Conservation (phyloP, 2,113 vertebrate genomes). For the Paradisaea rubra region DNA sequence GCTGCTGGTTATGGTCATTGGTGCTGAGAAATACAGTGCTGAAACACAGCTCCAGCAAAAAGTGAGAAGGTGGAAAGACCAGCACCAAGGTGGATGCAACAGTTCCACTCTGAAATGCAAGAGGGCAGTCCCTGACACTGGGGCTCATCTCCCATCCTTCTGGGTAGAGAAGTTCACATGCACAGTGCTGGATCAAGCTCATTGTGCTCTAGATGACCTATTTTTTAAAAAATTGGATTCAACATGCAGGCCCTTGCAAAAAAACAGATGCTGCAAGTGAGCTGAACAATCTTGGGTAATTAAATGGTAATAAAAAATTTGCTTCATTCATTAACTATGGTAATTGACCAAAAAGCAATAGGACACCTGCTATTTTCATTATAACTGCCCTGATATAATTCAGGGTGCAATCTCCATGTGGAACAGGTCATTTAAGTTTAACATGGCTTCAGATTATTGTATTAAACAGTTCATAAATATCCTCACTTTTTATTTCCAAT, state of each 20-base stretch:
- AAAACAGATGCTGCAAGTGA: conserved; percentile 49
- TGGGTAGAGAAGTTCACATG: background rate
- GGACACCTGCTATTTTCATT: conserved; percentile 37
- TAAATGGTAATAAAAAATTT: conserved; percentile 39
- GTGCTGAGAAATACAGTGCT: background rate
- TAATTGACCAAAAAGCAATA: conserved; percentile 55
- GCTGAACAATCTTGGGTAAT: conserved; percentile 28
- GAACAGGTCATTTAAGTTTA: conserved; percentile 16
- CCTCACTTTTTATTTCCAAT: background rate
- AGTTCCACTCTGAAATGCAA: background rate
- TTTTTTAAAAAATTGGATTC: background rate
- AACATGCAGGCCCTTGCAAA: background rate
- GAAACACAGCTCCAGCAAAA: background rate
- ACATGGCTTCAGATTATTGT: conserved; percentile 8
- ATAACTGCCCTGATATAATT: conserved; percentile 1
- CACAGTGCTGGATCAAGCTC: background rate
- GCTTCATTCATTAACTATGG: conserved; percentile 38
- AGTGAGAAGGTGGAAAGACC: background rate
- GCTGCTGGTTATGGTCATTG: background rate
- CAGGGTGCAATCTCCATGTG: background rate
- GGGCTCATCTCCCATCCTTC: background rate
- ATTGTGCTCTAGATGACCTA: background rate
- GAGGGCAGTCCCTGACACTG: background rate
- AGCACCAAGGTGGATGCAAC: background rate
- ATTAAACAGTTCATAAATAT: conserved; percentile 12